A percentile compares a stretch with the other conserved stretches of the same genome.
These are phyloP conservation scores for Drosophila niveifrons DNA, from an alignment of 2,888 invertebrate species.

Conservation along the genomic window DNA sequence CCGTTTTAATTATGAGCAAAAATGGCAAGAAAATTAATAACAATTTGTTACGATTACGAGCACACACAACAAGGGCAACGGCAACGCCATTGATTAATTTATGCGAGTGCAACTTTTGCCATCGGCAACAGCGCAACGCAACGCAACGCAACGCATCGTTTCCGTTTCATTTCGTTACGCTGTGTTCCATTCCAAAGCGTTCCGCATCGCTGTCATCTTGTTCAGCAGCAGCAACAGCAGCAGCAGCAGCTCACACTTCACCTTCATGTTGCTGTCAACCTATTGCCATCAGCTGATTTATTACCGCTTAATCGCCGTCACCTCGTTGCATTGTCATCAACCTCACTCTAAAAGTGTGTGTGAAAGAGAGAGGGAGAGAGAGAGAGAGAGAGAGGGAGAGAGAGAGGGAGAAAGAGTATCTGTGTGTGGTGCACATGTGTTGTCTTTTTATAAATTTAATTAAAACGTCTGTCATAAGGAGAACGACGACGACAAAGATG, in stretches of 20 bases:
- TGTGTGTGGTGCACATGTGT: conserved; percentile 12
- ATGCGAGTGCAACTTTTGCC: conserved; percentile 58
- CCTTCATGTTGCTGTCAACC: neutral
- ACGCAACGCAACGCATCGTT: conserved; percentile 10
- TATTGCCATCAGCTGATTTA: conserved; percentile 49
- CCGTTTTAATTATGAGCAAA: conserved; percentile 56
- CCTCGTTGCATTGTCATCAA: conserved; percentile 58
- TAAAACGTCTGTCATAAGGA: conserved; percentile 40
- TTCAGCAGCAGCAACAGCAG: too few species aligned
- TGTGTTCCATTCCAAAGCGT: conserved; percentile 8
- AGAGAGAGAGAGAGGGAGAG: too few species aligned
- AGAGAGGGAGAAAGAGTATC: too few species aligned
- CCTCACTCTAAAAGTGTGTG: conserved; percentile 1
- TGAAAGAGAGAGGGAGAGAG: too few species aligned
- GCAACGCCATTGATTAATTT: conserved; percentile 59
- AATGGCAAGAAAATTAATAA: conserved; percentile 70
- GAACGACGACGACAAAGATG: neutral
- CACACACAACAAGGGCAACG: conserved; percentile 2
- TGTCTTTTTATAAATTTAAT: conserved; percentile 46
- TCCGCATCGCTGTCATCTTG: conserved; percentile 11
- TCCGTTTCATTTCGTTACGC: conserved; percentile 29
- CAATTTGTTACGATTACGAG: conserved; percentile 66
- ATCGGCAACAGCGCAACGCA: conserved; percentile 5
- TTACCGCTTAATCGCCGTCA: conserved; percentile 49
- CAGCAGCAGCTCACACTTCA: too few species aligned